Evolutionary conservation across 2,888 invertebrate genomes (phyloP).

Genomic region (Monoplex corrugatus): DNA sequence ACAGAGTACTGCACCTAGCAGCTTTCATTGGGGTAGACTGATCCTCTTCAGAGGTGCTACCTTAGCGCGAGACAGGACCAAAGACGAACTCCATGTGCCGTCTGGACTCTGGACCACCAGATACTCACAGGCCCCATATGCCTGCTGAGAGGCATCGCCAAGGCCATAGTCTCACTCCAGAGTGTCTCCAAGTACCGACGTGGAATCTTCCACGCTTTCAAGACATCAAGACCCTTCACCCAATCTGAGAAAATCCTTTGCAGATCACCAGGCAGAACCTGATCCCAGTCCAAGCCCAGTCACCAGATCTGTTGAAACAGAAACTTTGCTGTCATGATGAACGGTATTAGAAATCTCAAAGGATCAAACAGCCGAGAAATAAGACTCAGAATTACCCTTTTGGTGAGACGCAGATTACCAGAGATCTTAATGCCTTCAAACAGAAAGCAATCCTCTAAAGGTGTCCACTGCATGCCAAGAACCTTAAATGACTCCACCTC

Average conservation of each 20-base stretch:
- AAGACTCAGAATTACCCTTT: conserved; percentile 14
- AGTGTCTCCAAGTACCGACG: too few relatives aligned
- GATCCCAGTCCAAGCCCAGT: conserved; percentile 29
- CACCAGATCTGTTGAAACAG: conserved; percentile 27
- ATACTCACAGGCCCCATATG: too few relatives aligned
- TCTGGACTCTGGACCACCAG: too few relatives aligned
- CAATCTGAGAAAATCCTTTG: neutral
- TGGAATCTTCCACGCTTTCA: too few relatives aligned
- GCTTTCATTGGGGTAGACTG: too few relatives aligned
- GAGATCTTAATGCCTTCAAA: neutral
- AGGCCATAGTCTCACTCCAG: too few relatives aligned
- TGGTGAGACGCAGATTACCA: neutral
- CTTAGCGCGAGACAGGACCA: too few relatives aligned
- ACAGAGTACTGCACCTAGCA: too few relatives aligned
- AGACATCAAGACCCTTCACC: too few relatives aligned
- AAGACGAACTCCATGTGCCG: too few relatives aligned
- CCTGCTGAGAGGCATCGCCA: too few relatives aligned
- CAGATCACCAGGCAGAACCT: neutral
- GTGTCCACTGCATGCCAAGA: conserved; percentile 14
- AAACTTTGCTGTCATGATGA: conserved; percentile 26
- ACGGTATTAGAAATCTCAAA: conserved; percentile 22
- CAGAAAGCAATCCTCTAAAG: neutral
- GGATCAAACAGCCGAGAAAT: neutral
- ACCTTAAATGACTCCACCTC: neutral
- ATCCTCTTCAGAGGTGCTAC: too few relatives aligned